Base-by-base conservation (phyloP, 2,888 invertebrate genomes). In the Germaria angustata region DNA sequence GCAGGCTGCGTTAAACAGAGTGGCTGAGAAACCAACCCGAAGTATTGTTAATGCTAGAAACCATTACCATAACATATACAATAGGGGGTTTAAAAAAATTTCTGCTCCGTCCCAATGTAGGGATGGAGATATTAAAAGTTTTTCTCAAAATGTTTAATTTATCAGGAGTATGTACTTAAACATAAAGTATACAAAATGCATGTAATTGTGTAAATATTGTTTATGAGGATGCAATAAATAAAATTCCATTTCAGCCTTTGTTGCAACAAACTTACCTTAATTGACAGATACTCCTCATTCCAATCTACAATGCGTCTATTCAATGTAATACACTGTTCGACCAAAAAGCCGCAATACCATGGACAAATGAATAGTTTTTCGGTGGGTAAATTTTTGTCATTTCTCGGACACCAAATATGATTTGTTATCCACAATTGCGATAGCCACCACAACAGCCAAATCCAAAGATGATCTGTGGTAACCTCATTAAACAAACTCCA, bases 391-490 rank as follows among this genome's bases (percentile, higher is more conserved):
- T 98, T 93, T 85, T 96, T 93, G 88, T 97, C 96, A 86, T 95
- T 95, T 76, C 94, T 93, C 1, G 97, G 96, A 69, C 92, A 93
- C 98, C 98, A 98, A 68, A 97, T 88, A 89, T 98, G 97, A 68
- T 94, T 90, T 0, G 96, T 95, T 39, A 97, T 94, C 96, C 98
- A 98, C 0, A 95, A 93, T 90, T 98, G 97, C 0, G 97, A 96
- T 2, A 95, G 88, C 87, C 96, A 92, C 95, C 96, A 96, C 6
- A 95, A 86, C 2, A 96, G 87, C 96, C 96, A 96, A 13, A 96
- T 90, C 95, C 96, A 96, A 0, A 94, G 92, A 88, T 94, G 93
- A 88, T 95, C 94, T 15, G 92, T 92, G 0, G 92, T 90, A 8
- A 95, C 88, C 88, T 94, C 94, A 57, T 93, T 92, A 36, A 90